A percentile compares a stretch with the other conserved stretches of the same genome.
Evolutionary conservation across 2,797 vertebrate genomes (phyloP).

Genomic region (Dicrostonyx torquatus): DNA sequence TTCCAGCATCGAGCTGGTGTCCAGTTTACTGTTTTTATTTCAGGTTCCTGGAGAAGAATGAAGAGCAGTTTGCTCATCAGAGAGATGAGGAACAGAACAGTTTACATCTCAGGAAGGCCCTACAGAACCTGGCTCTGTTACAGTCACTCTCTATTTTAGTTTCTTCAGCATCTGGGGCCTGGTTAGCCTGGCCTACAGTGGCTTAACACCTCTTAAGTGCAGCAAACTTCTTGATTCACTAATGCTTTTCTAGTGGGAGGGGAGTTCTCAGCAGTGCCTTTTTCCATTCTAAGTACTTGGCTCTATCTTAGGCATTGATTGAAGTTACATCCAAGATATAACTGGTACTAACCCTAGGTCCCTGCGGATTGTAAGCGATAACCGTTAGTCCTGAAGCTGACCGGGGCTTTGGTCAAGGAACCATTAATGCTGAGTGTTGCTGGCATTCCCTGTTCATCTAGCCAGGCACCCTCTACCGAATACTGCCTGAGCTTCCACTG

Average conservation of each 20-base stretch:
- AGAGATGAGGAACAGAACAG: not conserved
- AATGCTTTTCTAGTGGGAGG: not conserved
- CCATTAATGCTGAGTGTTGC: not conserved
- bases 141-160: not conserved
- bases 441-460: not conserved
- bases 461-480: fast-evolving
- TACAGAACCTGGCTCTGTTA: fast-evolving
- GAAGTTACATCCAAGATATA: not conserved
- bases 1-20: not conserved
- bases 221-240: not conserved
- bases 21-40: not conserved
- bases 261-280: not conserved
- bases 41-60: not conserved
- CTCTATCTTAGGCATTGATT: not conserved
- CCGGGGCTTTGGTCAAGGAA: fast-evolving
- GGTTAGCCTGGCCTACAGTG: fast-evolving
- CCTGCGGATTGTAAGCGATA: not conserved
- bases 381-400: not conserved
- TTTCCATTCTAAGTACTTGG: not conserved
- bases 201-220: not conserved
- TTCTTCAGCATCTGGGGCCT: not conserved
- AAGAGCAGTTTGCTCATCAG: not conserved
- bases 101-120: not conserved
- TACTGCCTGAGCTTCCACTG: fast-evolving
- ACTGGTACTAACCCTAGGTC: not conserved